These are phyloP conservation scores for Pseudomugil gertrudae DNA, from an alignment of 2,797 vertebrate genomes.

Conservation along the genomic window DNA sequence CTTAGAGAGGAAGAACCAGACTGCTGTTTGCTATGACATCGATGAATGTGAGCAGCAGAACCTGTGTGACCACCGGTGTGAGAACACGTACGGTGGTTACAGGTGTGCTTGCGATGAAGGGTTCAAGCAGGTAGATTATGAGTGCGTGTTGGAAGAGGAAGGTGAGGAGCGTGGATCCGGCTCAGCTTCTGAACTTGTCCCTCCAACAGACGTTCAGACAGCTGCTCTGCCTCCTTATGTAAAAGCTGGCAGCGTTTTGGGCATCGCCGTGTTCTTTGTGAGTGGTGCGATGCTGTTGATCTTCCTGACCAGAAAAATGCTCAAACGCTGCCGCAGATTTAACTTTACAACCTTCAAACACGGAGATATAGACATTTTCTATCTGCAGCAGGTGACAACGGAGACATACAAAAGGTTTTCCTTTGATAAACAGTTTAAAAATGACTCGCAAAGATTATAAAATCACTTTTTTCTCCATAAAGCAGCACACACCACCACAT, in stretches of 20 bases:
- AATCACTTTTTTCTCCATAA: neutral
- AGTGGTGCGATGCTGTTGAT: conserved; percentile 59
- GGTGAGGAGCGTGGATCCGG: conserved; percentile 34
- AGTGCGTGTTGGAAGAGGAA: rapidly evolving
- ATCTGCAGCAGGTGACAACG: conserved; percentile 79
- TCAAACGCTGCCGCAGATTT: conserved; percentile 63
- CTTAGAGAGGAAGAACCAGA: conserved; percentile 25
- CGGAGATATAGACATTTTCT: conserved; percentile 72
- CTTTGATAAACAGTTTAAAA: conserved; percentile 47
- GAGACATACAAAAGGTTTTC: conserved; percentile 72
- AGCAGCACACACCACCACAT: neutral
- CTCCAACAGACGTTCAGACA: neutral
- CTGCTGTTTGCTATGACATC: conserved; percentile 76
- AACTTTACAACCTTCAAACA: conserved; percentile 72
- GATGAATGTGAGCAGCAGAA: conserved; percentile 55
- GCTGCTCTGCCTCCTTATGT: conserved; percentile 30
- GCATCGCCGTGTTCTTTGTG: conserved; percentile 69
- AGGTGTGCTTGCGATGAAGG: conserved; percentile 76
- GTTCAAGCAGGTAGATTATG: rapidly evolving
- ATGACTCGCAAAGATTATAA: conserved; percentile 20
- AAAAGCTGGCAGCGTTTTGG: conserved; percentile 78
- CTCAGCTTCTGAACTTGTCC: rapidly evolving
- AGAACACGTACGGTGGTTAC: conserved; percentile 76
- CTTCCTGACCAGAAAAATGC: conserved; percentile 61
- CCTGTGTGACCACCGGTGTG: conserved; percentile 64